These are phyloP conservation scores for Columba guinea DNA, from an alignment of 2,797 vertebrate genomes.

Conservation along the genomic window DNA sequence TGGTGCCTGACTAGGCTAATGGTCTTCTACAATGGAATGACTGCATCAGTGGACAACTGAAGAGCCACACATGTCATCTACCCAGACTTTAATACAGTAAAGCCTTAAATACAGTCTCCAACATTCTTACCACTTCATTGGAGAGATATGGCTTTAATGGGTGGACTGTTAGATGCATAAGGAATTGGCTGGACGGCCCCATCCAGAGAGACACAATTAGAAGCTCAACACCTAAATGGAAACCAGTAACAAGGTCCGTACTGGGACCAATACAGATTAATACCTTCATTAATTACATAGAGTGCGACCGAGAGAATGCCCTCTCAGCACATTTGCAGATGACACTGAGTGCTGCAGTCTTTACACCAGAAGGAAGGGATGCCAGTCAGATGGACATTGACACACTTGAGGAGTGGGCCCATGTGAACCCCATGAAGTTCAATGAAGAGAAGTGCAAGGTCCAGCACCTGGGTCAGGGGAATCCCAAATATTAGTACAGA, in stretches of 20 bases:
- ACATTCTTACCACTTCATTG: not conserved
- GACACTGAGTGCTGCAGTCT: not conserved
- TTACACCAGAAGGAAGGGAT: not conserved
- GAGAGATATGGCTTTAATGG: not conserved
- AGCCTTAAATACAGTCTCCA: not conserved
- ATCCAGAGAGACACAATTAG: not conserved
- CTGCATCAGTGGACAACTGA: not conserved
- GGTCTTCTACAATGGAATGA: not conserved
- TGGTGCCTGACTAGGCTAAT: not conserved
- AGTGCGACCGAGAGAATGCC: not conserved
- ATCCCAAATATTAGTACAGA: not conserved
- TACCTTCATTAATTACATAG: not conserved
- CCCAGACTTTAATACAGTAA: not conserved
- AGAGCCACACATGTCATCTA: not conserved
- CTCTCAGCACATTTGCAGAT: not conserved
- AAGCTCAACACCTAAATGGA: not conserved
- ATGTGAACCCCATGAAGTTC: not conserved
- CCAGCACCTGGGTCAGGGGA: not conserved
- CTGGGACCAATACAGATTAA: not conserved
- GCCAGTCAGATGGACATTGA: accelerated
- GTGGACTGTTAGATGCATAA: not conserved
- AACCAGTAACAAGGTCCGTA: not conserved
- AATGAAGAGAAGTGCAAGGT: not conserved
- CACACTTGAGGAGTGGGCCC: not conserved
- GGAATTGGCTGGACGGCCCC: not conserved